Evolutionary conservation across 2,888 invertebrate species (phyloP).

Genomic region (Hydrotaea cyrtoneurina): DNA sequence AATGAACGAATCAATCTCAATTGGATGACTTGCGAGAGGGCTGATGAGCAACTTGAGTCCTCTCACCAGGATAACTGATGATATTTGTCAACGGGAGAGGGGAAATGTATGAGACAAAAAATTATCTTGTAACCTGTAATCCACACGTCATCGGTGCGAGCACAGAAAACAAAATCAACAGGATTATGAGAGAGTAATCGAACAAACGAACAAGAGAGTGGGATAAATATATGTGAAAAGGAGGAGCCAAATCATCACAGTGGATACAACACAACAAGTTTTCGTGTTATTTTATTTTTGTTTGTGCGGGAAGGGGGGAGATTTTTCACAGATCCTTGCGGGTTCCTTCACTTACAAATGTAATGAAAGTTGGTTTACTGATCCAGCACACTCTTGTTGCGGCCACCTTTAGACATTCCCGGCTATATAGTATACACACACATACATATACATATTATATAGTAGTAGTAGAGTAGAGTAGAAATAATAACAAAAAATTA

Average conservation of each 20-base stretch:
- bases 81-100: conserved; percentile 10
- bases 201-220: not conserved
- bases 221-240: too few relatives aligned
- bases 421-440: conserved; percentile 78
- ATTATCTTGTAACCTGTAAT: conserved; percentile 16
- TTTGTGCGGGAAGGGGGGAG: too few relatives aligned
- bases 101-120: conserved; percentile 7
- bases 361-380: conserved; percentile 79
- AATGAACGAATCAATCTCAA: not conserved
- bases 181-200: conserved; percentile 2
- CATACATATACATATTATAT: conserved; percentile 75
- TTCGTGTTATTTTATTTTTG: not conserved
- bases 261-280: conserved; percentile 25
- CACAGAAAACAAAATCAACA: not conserved
- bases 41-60: not conserved
- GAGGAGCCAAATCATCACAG: conserved; percentile 39
- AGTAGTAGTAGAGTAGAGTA: too few relatives aligned
- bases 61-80: too few relatives aligned
- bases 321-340: not conserved
- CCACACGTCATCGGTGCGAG: conserved; percentile 54
- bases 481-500: conserved; percentile 52
- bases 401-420: conserved; percentile 79
- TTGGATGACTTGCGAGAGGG: not conserved
- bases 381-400: conserved; percentile 80
- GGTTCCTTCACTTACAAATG: conserved; percentile 80